Evolutionary conservation across 2,113 vertebrate species (phyloP).

Genomic region (Orientallactaga bullata): DNA sequence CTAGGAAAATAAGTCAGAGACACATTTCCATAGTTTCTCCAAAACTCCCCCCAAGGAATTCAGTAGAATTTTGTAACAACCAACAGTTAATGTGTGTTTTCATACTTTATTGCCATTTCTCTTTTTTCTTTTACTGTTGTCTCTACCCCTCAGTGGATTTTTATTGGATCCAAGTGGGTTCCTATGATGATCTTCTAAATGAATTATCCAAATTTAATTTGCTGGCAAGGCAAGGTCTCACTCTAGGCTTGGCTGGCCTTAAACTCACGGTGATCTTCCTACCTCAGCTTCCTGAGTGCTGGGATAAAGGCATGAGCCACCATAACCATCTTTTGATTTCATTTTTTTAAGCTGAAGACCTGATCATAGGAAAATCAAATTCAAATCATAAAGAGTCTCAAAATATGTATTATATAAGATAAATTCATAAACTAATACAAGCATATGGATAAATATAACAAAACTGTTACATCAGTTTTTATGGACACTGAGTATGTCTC

Average conservation of each 20-base stretch:
- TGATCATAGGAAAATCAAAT: not conserved
- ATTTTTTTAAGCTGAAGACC: not conserved
- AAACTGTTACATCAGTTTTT: not conserved
- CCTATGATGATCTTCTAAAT: not conserved
- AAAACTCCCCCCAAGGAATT: not conserved
- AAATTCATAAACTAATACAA: not conserved
- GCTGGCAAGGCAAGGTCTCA: too few relatives aligned
- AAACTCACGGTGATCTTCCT: too few relatives aligned
- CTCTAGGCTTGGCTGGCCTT: too few relatives aligned
- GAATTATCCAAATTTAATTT: not conserved
- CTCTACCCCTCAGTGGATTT: fast-evolving
- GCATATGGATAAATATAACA: not conserved
- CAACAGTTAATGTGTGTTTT: not conserved
- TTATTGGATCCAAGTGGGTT: not conserved
- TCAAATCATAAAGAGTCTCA: not conserved
- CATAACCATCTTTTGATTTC: not conserved
- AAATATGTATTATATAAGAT: not conserved
- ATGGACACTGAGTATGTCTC: not conserved
- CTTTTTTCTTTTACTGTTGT: not conserved
- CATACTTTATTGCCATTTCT: not conserved
- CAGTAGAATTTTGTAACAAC: not conserved
- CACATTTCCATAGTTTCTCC: not conserved
- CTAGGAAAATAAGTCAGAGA: not conserved
- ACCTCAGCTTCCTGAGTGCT: too few relatives aligned
- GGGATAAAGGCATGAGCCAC: too few relatives aligned